A percentile compares a stretch with the other conserved stretches of the same genome.
These are phyloP conservation scores for Saguinus midas DNA, from an alignment of 2,113 vertebrate genomes.

Conservation along the genomic window DNA sequence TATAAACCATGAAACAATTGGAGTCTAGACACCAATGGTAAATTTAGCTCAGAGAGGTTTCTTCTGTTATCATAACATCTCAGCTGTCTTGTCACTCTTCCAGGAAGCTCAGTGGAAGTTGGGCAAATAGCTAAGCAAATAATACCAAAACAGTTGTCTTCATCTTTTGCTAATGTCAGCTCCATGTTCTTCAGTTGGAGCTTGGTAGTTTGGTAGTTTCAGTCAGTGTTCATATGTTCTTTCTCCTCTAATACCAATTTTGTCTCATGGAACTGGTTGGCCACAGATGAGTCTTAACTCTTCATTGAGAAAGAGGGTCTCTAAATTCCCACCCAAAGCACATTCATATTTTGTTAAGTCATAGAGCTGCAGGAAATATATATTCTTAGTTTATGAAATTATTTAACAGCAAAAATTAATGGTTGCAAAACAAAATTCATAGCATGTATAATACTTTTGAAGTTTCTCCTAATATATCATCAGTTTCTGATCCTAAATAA, in stretches of 20 bases:
- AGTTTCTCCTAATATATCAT: neutral
- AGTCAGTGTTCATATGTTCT: neutral
- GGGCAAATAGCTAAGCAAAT: neutral
- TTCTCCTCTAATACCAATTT: neutral
- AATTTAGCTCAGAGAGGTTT: neutral
- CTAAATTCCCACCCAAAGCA: neutral
- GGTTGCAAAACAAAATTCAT: neutral
- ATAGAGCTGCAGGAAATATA: neutral
- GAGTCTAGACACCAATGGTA: neutral
- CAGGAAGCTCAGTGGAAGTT: neutral
- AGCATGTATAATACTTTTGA: neutral
- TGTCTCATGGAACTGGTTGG: neutral
- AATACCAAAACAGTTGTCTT: neutral
- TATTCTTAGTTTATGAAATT: neutral
- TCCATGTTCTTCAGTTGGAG: neutral
- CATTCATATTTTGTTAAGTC: neutral
- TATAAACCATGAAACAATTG: neutral
- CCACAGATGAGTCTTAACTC: neutral
- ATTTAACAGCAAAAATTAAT: neutral
- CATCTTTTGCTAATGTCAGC: neutral
- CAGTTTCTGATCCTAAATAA: neutral
- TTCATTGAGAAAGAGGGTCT: neutral
- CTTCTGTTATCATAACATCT: neutral
- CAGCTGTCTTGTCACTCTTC: neutral
- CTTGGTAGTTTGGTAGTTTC: neutral